Evolutionary conservation across 2,888 invertebrate species (phyloP).

Genomic region (Rhynchonema sp.): DNA sequence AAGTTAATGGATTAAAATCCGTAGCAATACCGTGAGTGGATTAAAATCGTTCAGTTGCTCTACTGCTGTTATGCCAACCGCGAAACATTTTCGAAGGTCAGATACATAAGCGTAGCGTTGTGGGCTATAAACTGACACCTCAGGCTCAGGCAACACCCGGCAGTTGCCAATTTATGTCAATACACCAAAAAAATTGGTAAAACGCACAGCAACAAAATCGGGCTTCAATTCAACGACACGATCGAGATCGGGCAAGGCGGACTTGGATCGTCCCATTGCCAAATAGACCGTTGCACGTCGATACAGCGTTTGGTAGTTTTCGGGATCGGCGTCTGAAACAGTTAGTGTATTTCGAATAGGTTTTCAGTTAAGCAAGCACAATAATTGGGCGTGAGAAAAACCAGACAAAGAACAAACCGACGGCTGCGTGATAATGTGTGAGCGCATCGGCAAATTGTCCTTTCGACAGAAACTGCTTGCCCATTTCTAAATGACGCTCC

Average conservation of each 20-base stretch:
- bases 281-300: slow-evolving; percentile 86
- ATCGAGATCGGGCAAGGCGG: slow-evolving; percentile 79
- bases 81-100: no score
- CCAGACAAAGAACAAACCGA: slow-evolving; percentile 46
- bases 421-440: slow-evolving; percentile 89
- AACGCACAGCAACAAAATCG: slow-evolving; percentile 68
- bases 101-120: no score
- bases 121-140: no score
- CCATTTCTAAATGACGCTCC: slow-evolving; percentile 77
- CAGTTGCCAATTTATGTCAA: no score
- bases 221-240: slow-evolving; percentile 77
- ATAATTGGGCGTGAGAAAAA: not conserved
- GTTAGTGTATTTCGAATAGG: not conserved
- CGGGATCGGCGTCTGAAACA: slow-evolving; percentile 70
- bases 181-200: not conserved
- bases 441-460: slow-evolving; percentile 88
- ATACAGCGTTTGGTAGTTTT: slow-evolving; percentile 84
- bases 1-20: no score
- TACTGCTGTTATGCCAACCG: no score
- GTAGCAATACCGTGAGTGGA: no score
- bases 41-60: no score
- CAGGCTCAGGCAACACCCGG: no score
- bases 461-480: slow-evolving; percentile 67
- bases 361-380: not conserved
- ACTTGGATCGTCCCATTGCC: slow-evolving; percentile 80